These are phyloP conservation scores for Nannoperca obscura DNA, from an alignment of 2,797 vertebrate species.

Conservation along the genomic window DNA sequence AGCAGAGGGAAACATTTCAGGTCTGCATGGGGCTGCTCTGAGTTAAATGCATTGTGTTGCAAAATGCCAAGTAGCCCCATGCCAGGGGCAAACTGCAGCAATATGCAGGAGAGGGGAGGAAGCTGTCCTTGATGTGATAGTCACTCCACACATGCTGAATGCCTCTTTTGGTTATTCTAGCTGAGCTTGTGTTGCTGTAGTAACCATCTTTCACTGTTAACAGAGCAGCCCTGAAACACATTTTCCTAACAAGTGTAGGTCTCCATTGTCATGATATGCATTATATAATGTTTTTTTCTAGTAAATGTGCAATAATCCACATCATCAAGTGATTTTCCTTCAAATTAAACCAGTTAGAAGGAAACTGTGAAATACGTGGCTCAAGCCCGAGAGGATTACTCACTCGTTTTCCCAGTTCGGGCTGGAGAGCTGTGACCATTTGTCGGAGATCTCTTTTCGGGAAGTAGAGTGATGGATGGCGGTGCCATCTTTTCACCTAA, in stretches of 20 bases:
- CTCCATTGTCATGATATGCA: background rate
- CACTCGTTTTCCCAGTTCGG: slow-evolving; percentile 80
- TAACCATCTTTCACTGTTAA: slow-evolving; percentile 16
- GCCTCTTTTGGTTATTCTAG: slow-evolving; percentile 33
- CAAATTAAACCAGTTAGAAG: slow-evolving; percentile 23
- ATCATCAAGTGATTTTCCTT: slow-evolving; percentile 38
- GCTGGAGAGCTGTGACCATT: slow-evolving; percentile 80
- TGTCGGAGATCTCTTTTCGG: slow-evolving; percentile 80
- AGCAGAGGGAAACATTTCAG: slow-evolving; percentile 50
- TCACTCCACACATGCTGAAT: slow-evolving; percentile 52
- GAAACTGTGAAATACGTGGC: slow-evolving; percentile 30
- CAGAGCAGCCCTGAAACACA: slow-evolving; percentile 19
- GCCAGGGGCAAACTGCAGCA: slow-evolving; percentile 68
- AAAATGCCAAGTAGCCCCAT: slow-evolving; percentile 55
- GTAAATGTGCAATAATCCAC: background rate
- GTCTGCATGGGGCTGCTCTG: slow-evolving; percentile 12
- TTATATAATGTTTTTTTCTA: background rate
- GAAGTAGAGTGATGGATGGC: slow-evolving; percentile 72
- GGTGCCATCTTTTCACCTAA: slow-evolving; percentile 78
- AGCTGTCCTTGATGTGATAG: slow-evolving; percentile 41
- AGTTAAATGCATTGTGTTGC: slow-evolving; percentile 51
- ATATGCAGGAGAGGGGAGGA: slow-evolving; percentile 37
- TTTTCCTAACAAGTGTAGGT: background rate
- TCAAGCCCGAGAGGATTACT: slow-evolving; percentile 60
- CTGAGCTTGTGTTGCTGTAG: slow-evolving; percentile 19